These are phyloP conservation scores for Zaprionus tsacasi DNA, from an alignment of 1,140 invertebrate species.

Conservation along the genomic window DNA sequence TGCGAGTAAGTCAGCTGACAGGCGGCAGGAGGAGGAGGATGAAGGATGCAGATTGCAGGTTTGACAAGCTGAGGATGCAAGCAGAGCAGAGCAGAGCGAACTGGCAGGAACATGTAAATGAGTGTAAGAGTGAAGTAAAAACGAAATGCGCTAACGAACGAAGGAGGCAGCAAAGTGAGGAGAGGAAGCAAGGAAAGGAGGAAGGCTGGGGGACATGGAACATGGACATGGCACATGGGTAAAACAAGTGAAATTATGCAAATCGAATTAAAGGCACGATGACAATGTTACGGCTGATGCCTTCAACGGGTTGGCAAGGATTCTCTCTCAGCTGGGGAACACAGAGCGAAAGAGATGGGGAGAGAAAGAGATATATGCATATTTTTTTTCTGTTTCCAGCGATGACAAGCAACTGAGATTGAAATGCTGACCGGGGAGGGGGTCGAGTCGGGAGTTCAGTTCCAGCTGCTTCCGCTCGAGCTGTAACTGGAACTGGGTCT, in stretches of 20 bases:
- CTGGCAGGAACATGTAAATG: constrained; percentile 51
- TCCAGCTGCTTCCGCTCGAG: constrained; percentile 29
- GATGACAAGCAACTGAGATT: constrained; percentile 27
- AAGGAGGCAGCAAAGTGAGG: constrained; percentile 19
- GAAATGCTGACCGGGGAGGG: not conserved
- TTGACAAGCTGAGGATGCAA: constrained; percentile 55
- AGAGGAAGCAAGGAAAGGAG: not conserved
- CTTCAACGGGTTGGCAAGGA: constrained; percentile 39
- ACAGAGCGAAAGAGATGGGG: not conserved
- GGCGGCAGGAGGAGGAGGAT: constrained; percentile 9
- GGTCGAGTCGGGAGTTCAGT: constrained; percentile 31
- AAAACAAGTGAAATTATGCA: constrained; percentile 79
- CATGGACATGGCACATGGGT: constrained; percentile 29
- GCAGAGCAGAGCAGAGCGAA: constrained; percentile 11
- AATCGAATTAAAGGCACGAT: constrained; percentile 78
- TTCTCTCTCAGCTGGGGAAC: constrained; percentile 35
- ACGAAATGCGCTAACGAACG: constrained; percentile 29
- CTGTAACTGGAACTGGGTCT: not conserved
- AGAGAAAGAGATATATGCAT: not conserved
- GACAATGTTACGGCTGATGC: constrained; percentile 71
- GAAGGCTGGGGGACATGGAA: not conserved
- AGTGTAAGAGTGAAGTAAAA: constrained; percentile 54
- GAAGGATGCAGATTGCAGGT: not conserved
- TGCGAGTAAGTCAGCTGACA: constrained; percentile 67
- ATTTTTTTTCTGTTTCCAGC: not conserved